Evolutionary conservation across 2,888 invertebrate genomes (phyloP).

Genomic region (Ectropis crepuscularia): DNA sequence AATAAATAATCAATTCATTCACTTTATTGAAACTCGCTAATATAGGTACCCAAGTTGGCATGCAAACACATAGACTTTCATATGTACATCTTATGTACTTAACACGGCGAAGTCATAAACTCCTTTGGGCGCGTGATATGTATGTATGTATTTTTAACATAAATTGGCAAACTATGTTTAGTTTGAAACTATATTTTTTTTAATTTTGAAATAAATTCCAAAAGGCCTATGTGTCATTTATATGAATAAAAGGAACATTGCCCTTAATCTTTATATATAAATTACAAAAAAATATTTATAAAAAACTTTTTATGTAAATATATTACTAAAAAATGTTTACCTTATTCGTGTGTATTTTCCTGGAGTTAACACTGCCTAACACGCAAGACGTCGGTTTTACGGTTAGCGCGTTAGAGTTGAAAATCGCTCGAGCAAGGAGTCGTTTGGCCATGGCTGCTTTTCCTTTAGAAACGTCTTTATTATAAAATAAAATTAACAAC

Average conservation of each 20-base stretch:
- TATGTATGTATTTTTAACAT: not conserved
- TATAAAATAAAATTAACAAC: conserved; percentile 14
- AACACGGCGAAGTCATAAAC: too few relatives aligned
- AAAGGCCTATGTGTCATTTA: too few relatives aligned
- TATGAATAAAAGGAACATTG: too few relatives aligned
- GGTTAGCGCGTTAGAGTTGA: conserved; percentile 45
- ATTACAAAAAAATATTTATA: conserved; percentile 36
- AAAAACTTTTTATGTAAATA: not conserved
- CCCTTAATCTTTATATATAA: not conserved
- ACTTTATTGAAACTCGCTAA: too few relatives aligned
- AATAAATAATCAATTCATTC: too few relatives aligned
- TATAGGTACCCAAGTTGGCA: too few relatives aligned
- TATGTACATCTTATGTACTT: too few relatives aligned
- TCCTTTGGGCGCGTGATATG: not conserved
- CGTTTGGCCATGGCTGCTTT: conserved; percentile 56
- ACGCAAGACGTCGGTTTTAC: conserved; percentile 39
- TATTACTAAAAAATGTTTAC: conserved; percentile 40
- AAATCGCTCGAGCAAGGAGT: conserved; percentile 49
- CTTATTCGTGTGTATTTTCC: conserved; percentile 54
- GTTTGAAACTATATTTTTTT: too few relatives aligned
- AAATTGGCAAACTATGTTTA: too few relatives aligned
- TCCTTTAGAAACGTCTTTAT: not conserved
- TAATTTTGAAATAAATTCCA: too few relatives aligned
- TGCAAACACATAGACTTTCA: too few relatives aligned
- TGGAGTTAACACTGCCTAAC: conserved; percentile 41